These are phyloP conservation scores for Arrhamphus sclerolepis DNA, from an alignment of 2,797 vertebrate species.

Conservation along the genomic window DNA sequence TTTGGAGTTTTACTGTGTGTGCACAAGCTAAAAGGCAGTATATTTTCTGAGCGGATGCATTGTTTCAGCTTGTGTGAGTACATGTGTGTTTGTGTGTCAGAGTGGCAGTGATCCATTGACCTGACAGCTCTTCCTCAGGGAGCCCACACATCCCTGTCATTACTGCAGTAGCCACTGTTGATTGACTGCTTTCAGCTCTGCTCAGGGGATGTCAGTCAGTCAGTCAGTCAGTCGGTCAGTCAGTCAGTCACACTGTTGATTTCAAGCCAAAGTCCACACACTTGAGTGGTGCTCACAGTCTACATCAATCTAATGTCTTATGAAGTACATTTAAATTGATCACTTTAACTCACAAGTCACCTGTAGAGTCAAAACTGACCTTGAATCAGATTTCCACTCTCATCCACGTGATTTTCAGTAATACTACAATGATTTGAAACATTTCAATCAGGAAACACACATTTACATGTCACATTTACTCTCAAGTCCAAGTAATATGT, in stretches of 20 bases:
- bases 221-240: conserved; percentile 31
- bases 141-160: conserved; percentile 77
- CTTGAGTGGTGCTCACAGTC: conserved; percentile 38
- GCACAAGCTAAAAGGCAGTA: conserved; percentile 48
- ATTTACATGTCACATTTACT: not conserved
- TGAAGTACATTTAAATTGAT: conserved; percentile 44
- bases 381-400: not conserved
- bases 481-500: not conserved
- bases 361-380: conserved; percentile 23
- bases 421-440: not conserved
- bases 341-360: conserved; percentile 37
- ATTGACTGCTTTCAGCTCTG: conserved; percentile 77
- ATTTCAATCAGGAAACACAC: not conserved
- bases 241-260: conserved; percentile 66
- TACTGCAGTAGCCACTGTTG: conserved; percentile 66
- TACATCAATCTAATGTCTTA: conserved; percentile 39
- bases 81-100: conserved; percentile 49
- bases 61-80: conserved; percentile 36
- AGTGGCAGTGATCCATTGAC: conserved; percentile 78
- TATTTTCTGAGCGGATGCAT: conserved; percentile 51
- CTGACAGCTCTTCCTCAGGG: conserved; percentile 81
- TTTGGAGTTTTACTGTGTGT: conserved; percentile 45
- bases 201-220: conserved; percentile 65
- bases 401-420: too few relatives aligned
- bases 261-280: conserved; percentile 57